Evolutionary conservation across 2,888 invertebrate genomes (phyloP), one percentile per base, ranked within the genome.

Genomic region (Scaptomyza tumidula): DNA sequence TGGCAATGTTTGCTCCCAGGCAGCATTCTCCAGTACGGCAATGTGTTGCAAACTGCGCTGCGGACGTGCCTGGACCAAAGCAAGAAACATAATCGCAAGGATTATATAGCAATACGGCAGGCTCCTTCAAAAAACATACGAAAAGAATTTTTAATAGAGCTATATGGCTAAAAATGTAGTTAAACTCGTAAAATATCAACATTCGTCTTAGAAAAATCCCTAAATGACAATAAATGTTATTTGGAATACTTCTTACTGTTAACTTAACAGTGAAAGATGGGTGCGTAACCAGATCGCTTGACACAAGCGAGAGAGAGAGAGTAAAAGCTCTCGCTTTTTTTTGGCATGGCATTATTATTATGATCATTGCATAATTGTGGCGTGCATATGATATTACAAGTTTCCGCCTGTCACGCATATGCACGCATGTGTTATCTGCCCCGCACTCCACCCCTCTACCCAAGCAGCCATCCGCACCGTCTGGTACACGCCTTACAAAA

Each of bases 1-100:
- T 1, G 95, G 94, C 48, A 95, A 90, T 0, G 88, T 91, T 57
- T 93, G 93, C 81, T 95, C 95, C 80, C 93, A 93, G 19, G 92
- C 93, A 16, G 93, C 92, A 35, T 93, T 94, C 50, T 93, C 93
- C 46, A 94, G 86, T 31, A 95, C 95, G 6, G 94, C 94, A 1
- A 93, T 93, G 80, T 95, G 95, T 14, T 94, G 94, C 10, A 87
- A 73, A 67, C 85, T 88, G 46, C 78, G 80, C 55, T 80, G 82
- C 14, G 80, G 80, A 39, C 80, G 82, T 11, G 83, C 80, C 55
- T 31, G 29, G 9, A 35, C 33, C 16, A 52, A 27, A 19, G 33
- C 24, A 27, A 74, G 11, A 1, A 58, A 7, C 19, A 74, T 19
- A 1, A 69, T 14, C 0, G 48, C 29, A 7, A 68, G 24, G 6